phyloP scores from a whole-genome alignment of 37 sponge, comb jelly and placozoan species.

The Oopsacas minuta region DNA sequence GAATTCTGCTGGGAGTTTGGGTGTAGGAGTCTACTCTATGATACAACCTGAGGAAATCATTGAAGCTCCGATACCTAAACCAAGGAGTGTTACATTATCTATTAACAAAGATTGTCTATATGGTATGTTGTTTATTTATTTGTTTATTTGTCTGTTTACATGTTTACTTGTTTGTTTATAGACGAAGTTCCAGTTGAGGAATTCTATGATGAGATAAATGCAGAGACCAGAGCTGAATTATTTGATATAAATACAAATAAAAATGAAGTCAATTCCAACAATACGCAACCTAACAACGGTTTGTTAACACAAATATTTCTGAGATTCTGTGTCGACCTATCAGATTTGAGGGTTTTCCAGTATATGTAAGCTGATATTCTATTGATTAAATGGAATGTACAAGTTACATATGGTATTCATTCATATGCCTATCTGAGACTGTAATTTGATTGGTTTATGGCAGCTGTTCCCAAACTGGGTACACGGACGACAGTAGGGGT shows the following conservation, averaged over 20 bases:
- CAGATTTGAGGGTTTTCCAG: too few species aligned
- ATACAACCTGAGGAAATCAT: not conserved
- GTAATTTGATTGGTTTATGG: too few species aligned
- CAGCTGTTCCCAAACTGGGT: too few species aligned
- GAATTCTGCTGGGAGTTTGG: not conserved
- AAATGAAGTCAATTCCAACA: not conserved
- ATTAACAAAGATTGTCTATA: not conserved
- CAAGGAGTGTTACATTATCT: not conserved
- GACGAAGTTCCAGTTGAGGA: conserved; percentile 1
- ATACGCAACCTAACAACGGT: not conserved
- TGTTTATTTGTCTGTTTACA: not conserved
- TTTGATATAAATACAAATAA: not conserved
- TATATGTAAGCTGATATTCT: too few species aligned
- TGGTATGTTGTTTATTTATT: not conserved
- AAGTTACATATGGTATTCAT: too few species aligned
- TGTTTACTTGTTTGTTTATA: not conserved
- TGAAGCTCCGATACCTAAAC: not conserved
- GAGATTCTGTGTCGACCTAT: too few species aligned
- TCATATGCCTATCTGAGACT: too few species aligned
- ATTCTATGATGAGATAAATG: not conserved
- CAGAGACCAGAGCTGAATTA: not conserved
- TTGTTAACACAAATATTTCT: not conserved
- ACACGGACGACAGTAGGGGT: too few species aligned
- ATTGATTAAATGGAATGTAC: too few species aligned
- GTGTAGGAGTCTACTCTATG: not conserved